phyloP scores from a whole-genome alignment of 2,888 invertebrate species.

The Drosophila macrospina region DNA sequence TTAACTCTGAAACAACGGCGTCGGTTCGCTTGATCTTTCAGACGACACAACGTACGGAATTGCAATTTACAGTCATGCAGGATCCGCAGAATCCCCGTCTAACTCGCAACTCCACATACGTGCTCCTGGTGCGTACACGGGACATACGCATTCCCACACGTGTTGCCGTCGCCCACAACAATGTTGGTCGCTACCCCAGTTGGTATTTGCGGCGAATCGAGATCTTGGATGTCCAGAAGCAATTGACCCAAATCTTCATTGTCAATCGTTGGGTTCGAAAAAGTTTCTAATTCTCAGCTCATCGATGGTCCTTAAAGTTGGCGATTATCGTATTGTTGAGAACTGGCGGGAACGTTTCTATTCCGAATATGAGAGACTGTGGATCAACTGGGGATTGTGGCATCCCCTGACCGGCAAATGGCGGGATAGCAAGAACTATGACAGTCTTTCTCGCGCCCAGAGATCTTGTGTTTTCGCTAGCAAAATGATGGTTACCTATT shows the following conservation, averaged over 20 bases:
- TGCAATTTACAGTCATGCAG: constrained; percentile 47
- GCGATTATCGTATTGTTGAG: constrained; percentile 3
- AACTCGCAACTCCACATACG: constrained; percentile 47
- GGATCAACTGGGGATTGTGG: constrained; percentile 61
- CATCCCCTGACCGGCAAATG: constrained; percentile 63
- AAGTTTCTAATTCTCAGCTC: constrained; percentile 44
- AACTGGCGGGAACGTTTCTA: constrained; percentile 20
- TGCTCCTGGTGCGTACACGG: constrained; percentile 51
- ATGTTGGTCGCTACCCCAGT: constrained; percentile 60
- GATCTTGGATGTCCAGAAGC: constrained; percentile 54
- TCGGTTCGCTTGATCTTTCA: constrained; percentile 51
- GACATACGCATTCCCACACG: constrained; percentile 63
- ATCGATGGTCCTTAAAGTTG: constrained; percentile 27
- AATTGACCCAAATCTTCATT: constrained; percentile 48
- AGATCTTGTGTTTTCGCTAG: constrained; percentile 51
- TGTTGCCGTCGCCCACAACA: constrained; percentile 54
- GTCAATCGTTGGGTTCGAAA: constrained; percentile 53
- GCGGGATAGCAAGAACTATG: constrained; percentile 32
- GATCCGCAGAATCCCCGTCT: constrained; percentile 52
- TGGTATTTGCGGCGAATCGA: constrained; percentile 57
- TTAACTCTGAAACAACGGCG: constrained; percentile 57
- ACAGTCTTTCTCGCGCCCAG: constrained; percentile 55
- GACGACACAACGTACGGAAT: constrained; percentile 18
- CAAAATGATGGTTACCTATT: constrained; percentile 39
- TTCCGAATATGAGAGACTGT: constrained; percentile 26